Base-by-base conservation (phyloP, 2,113 vertebrate species). In the Neodontobutis hainanensis region DNA sequence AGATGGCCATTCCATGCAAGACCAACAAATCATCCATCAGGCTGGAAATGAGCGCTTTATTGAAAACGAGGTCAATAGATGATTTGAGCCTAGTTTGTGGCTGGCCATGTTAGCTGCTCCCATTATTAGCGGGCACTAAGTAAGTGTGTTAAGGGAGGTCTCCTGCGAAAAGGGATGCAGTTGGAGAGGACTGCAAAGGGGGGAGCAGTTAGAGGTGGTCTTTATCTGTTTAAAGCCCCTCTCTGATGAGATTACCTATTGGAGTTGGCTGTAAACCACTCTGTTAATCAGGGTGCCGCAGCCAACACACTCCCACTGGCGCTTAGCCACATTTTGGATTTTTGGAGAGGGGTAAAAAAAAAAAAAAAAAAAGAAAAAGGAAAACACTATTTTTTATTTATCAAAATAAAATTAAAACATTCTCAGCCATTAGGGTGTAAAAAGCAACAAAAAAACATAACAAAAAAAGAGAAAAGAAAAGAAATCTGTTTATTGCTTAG, bases 61-160 rank as follows among this genome's bases (percentile, higher is more conserved):
- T 94, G 94, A 94, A 94, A 95, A 93, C 88, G 89, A 77, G 81
- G 93, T 93, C 94, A 94, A 94, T 92, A 91, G 92, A 93, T 94
- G 93, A 90, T 87, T 92, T 87, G 88, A 90, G 89, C 88, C 82
- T 84, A 52, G 81, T 78, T 84, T 88, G 85, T 61, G 79, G 73
- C 76, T 83, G 74, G 77, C 78, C 78, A 40, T 68, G 75, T 81
- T 73, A 51, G 84, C 70, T 90, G 87, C 88, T 92, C 81, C 88
- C 92, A 90, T 91, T 93, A 92, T 94, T 92, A 92, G 90, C 85
- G 75, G 35, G 65, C 47, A 47, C 77, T 80, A 70, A 56, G 70
- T 85, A 43, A 78, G 58, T 66, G 57, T 42, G 79, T 73, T 81
- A 68, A 87, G 75, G 78, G 79, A 85, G 73, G 76, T 82, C 75